Conservation (phyloP, 2,797 vertebrate genomes). For the Ctenopoma kingsleyae region DNA sequence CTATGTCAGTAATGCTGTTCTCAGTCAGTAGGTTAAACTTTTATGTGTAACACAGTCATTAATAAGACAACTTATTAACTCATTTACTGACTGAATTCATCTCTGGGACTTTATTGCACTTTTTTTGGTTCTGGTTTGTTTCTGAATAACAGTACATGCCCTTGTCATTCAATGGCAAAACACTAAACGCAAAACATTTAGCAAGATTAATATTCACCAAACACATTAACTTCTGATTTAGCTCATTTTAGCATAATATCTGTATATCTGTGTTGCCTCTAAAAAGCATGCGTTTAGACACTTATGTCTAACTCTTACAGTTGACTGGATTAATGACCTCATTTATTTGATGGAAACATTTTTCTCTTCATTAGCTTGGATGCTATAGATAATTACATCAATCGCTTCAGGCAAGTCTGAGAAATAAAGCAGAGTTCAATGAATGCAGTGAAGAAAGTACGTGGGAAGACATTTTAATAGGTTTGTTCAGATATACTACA, state of each 20-base stretch:
- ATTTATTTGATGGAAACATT: slow-evolving; percentile 57
- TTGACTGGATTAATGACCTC: slow-evolving; percentile 61
- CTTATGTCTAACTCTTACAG: slow-evolving; percentile 20
- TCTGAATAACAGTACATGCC: background rate
- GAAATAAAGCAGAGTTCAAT: slow-evolving; percentile 3
- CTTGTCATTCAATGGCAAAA: background rate
- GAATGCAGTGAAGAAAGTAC: background rate
- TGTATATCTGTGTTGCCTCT: slow-evolving; percentile 13
- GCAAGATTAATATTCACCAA: background rate
- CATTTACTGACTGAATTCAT: background rate
- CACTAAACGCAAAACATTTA: background rate
- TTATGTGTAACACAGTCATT: background rate
- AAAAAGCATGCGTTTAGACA: slow-evolving; percentile 34
- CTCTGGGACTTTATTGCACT: slow-evolving; percentile 1
- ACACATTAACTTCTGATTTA: background rate
- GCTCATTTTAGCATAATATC: slow-evolving; percentile 11
- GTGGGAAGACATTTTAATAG: background rate
- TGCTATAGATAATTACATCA: slow-evolving; percentile 59
- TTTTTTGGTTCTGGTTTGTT: background rate
- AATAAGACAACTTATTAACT: too few species aligned
- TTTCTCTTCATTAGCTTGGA: slow-evolving; percentile 57
- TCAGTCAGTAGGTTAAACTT: background rate
- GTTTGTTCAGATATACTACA: background rate
- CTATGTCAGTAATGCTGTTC: background rate
- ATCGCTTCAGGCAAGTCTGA: slow-evolving; percentile 31